A percentile compares a stretch with the other conserved stretches of the same genome.
phyloP scores from a whole-genome alignment of 1,140 invertebrate genomes.

The Drosophila simulans region DNA sequence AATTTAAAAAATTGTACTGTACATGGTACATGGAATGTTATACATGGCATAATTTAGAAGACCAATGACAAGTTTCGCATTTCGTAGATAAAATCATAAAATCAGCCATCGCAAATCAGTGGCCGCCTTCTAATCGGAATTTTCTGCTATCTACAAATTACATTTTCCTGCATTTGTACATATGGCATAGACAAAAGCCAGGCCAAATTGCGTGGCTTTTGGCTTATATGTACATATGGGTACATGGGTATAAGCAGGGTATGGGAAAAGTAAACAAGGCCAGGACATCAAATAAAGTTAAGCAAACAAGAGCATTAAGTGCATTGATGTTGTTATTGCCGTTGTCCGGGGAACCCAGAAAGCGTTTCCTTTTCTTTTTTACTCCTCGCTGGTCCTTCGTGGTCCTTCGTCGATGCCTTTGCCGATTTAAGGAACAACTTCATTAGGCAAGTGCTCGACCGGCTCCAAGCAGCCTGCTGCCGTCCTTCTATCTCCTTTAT shows the following conservation, averaged over 20 bases:
- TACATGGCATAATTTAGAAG: neutral
- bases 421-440: constrained; percentile 48
- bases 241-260: neutral
- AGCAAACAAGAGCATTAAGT: constrained; percentile 72
- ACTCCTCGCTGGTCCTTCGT: neutral
- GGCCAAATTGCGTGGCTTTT: constrained; percentile 2
- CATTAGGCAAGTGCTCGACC: constrained; percentile 54
- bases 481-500: constrained; percentile 10
- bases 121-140: constrained; percentile 4
- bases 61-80: neutral
- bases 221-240: neutral
- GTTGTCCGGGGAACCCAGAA: constrained; percentile 17
- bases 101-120: constrained; percentile 10
- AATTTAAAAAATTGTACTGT: neutral
- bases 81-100: constrained; percentile 7
- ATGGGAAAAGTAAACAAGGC: constrained; percentile 16
- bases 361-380: neutral
- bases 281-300: constrained; percentile 68
- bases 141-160: neutral
- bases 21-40: no score
- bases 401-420: constrained; percentile 4
- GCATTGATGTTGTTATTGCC: constrained; percentile 55
- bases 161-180: constrained; percentile 10
- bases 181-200: constrained; percentile 6
- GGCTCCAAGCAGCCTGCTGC: constrained; percentile 33